Conservation (phyloP, 2,113 vertebrate species). For the Ptilorrhoa leucosticta region DNA sequence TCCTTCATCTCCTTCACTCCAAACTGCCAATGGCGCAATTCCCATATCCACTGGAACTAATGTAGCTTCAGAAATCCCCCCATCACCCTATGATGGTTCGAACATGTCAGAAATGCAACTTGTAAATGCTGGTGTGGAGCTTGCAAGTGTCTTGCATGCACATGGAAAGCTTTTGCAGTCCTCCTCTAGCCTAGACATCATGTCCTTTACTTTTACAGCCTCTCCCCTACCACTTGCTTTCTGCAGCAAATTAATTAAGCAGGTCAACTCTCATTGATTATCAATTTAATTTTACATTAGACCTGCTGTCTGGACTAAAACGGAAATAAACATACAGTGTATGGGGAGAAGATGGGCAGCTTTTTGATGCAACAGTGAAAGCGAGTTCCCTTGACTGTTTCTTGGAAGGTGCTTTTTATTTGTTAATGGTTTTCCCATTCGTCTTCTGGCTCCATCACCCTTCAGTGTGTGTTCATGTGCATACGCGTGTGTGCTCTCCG, state of each 20-base stretch:
- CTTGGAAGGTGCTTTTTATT: conserved; percentile 29
- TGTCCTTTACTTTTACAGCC: background rate
- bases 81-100: background rate
- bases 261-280: conserved; percentile 59
- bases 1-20: background rate
- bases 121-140: background rate
- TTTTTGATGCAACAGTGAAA: background rate
- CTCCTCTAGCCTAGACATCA: background rate
- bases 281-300: conserved; percentile 41
- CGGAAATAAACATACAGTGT: background rate
- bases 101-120: background rate
- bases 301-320: conserved; percentile 1
- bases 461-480: background rate
- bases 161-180: background rate
- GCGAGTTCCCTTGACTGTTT: background rate
- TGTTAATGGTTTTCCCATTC: conserved; percentile 22
- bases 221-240: background rate
- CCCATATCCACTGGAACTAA: conserved; percentile 45
- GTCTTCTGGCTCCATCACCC: background rate
- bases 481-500: background rate
- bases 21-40: conserved; percentile 32
- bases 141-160: background rate
- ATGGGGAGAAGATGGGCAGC: background rate
- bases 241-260: conserved; percentile 64
- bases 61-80: conserved; percentile 17